Evolutionary conservation across 1,140 invertebrate genomes (phyloP), one percentile per base, ranked within the genome.

Genomic region (Euborellia annulipes): DNA sequence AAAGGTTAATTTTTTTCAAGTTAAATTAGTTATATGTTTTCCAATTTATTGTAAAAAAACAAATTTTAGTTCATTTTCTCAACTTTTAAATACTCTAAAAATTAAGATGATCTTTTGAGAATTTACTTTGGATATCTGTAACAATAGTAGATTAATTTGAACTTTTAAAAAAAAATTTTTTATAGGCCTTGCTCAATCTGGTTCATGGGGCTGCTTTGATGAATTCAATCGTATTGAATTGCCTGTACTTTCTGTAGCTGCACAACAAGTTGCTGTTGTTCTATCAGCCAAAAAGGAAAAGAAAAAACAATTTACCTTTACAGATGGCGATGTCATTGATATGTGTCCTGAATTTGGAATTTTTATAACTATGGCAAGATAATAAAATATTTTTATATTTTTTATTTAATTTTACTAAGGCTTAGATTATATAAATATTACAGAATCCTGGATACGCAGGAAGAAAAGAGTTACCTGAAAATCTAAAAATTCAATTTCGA

Each of bases 381-480:
- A 38, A 3, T n/a, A n/a, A n/a, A n/a, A 14, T 39, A 6, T 27
- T 27, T 11, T 11, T 27, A 27, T 27, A 27, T 27, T 27, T 27
- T 27, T n/a, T n/a, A n/a, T n/a, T n/a, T n/a, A n/a, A n/a, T 11
- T 11, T 6, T 27, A 4, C 23, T 27, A 4, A 27, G 23, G 4
- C 11, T 6, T 27, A 6, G 23, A 27, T 27, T 27, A 27, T 27
- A 27, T 11, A 27, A 4, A 27, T 27, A 27, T 27, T 27, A 27
- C 23, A 90, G 90, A 97, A 96, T 73, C 91, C 92, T 23, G 91
- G 90, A 1, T 97, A 97, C 60, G 92, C 91, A 32, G 92, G 93
- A 1, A 72, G 93, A 41, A 93, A 96, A 60, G 91, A 95, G 62
- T 59, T 96, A 3, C 93, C 91, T 0, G 93, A 97, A 66, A 97